Evolutionary conservation across 2,888 invertebrate species (phyloP).

Genomic region (Linnaemya tessellans): DNA sequence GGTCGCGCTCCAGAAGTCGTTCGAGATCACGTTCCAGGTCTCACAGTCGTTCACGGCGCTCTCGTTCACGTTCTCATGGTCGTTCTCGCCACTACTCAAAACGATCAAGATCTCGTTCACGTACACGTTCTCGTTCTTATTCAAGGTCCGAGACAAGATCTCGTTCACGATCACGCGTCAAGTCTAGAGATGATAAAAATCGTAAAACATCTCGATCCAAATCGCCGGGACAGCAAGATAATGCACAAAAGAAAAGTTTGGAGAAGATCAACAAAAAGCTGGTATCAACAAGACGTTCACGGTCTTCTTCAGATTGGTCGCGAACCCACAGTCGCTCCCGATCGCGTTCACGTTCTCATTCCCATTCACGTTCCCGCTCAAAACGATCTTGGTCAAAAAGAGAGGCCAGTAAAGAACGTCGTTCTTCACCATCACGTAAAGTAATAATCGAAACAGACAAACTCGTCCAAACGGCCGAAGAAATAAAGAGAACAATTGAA

Average conservation of each 20-base stretch:
- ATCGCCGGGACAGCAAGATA: constrained; percentile 55
- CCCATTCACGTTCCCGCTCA: constrained; percentile 66
- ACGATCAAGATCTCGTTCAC: constrained; percentile 72
- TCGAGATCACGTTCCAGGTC: constrained; percentile 70
- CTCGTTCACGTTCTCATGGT: constrained; percentile 78
- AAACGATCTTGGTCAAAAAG: constrained; percentile 74
- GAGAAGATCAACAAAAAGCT: constrained; percentile 78
- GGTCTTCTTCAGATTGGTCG: constrained; percentile 78
- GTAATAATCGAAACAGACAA: constrained; percentile 79
- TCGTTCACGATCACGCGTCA: constrained; percentile 65
- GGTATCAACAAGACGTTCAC: constrained; percentile 81
- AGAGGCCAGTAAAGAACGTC: constrained; percentile 73
- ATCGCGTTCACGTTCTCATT: no score
- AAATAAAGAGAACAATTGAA: constrained; percentile 80
- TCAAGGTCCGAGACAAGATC: constrained; percentile 71
- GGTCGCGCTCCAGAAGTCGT: constrained; percentile 73
- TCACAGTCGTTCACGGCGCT: constrained; percentile 73
- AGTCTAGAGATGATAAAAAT: constrained; percentile 57
- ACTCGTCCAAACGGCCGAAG: constrained; percentile 80
- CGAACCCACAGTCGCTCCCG: constrained; percentile 74
- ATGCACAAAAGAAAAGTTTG: constrained; percentile 61
- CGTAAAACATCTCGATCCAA: constrained; percentile 67
- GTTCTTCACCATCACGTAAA: constrained; percentile 72
- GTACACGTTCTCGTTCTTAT: constrained; percentile 71
- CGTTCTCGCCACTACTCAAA: constrained; percentile 77